phyloP scores from a whole-genome alignment of 2,113 vertebrate species.

The Lipophrys pholis region DNA sequence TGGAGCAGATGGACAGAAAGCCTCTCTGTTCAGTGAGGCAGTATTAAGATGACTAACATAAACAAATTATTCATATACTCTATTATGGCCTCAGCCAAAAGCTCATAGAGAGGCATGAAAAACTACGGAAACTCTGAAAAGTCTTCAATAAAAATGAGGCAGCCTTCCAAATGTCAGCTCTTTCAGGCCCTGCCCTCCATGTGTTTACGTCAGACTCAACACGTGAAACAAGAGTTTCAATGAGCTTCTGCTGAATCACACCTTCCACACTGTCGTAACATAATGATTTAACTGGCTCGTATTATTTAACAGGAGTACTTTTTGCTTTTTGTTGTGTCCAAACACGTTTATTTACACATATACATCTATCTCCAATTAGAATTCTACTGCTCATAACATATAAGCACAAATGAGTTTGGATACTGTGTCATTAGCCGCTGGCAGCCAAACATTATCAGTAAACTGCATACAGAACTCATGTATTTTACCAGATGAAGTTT shows the following conservation, averaged over 20 bases:
- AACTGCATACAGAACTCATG: constrained; percentile 4
- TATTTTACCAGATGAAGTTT: constrained; percentile 21
- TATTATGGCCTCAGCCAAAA: no score
- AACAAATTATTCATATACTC: no score
- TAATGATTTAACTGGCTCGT: neutral
- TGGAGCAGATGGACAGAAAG: no score
- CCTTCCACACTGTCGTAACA: neutral
- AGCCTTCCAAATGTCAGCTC: neutral
- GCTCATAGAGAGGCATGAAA: neutral
- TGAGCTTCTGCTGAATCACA: neutral
- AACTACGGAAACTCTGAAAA: neutral
- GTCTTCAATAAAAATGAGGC: neutral
- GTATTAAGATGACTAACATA: no score
- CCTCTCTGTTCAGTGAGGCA: no score
- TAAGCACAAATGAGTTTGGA: no score
- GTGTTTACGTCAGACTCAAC: constrained; percentile 11
- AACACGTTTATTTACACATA: no score
- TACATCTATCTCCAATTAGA: no score
- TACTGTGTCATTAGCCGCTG: neutral
- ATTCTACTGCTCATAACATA: no score
- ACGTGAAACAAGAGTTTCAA: constrained; percentile 21
- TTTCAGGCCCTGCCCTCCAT: neutral
- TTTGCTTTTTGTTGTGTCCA: no score
- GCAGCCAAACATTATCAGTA: neutral
- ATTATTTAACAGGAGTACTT: neutral